These are phyloP conservation scores for Tachina fera DNA, from an alignment of 2,888 invertebrate species.

Conservation along the genomic window DNA sequence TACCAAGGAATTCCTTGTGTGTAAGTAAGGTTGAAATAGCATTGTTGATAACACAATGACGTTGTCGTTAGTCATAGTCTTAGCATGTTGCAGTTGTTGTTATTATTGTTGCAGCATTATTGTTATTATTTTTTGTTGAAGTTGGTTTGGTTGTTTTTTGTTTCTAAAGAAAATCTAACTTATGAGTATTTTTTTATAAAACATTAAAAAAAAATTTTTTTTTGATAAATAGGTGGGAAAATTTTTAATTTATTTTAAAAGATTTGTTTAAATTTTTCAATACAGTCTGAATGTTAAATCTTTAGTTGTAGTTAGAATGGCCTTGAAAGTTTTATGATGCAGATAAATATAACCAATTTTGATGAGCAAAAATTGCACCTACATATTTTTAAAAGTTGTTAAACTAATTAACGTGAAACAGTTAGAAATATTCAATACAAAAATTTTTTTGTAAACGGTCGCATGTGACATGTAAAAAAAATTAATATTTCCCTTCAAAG, in stretches of 20 bases:
- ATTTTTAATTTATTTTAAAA: background rate
- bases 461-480: too few relatives aligned
- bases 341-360: too few relatives aligned
- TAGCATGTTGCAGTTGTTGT: conserved; percentile 51
- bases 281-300: too few relatives aligned
- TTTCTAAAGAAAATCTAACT: conserved; percentile 38
- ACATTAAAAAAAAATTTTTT: conserved; percentile 15
- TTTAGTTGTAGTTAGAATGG: too few relatives aligned
- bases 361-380: too few relatives aligned
- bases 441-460: too few relatives aligned
- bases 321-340: too few relatives aligned
- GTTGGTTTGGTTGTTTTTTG: conserved; percentile 44
- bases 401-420: too few relatives aligned
- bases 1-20: conserved; percentile 72
- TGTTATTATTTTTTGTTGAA: conserved; percentile 44
- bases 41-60: conserved; percentile 72
- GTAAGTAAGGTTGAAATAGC: conserved; percentile 73
- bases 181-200: conserved; percentile 37
- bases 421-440: too few relatives aligned
- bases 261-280: too few relatives aligned
- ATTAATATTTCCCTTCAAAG: too few relatives aligned
- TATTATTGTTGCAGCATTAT: conserved; percentile 42
- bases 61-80: conserved; percentile 71
- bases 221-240: background rate
- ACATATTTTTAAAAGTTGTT: too few relatives aligned